Evolutionary conservation across 1,140 invertebrate genomes (phyloP), one percentile per base, ranked within the genome.

Genomic region (Atopsyche davidsoni): DNA sequence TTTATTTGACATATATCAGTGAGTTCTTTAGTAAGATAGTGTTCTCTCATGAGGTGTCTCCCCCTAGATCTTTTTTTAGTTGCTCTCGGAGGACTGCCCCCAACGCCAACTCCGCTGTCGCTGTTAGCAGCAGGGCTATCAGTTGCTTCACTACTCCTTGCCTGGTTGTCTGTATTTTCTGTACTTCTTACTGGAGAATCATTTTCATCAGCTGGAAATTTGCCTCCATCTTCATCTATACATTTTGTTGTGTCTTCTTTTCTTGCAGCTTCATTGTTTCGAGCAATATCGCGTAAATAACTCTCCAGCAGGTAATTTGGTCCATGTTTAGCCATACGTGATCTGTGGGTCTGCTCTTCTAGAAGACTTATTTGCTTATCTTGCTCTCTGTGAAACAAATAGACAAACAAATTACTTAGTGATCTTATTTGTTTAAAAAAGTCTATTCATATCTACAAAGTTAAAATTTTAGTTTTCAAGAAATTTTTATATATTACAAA

Each of bases 241-340:
- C 43, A 25, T 16, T 42, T 25, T 42, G 25, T 50, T 57, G 69
- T 69, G 53, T 75, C 68, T 10, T 60, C 62, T 10, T 56, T 54
- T 11, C 59, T 50, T 48, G 51, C 59, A 31, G 60, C 60, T 34
- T 69, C 67, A 39, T 61, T 46, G 45, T 55, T 36, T 38, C 46
- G 48, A 10, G 53, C 69, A 1, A 75, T 60, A 46, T 73, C 70
- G 36, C 72, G 59, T 4, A 89, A 67, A 61, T 90, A 91, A 0
- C 86, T 83, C 62, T 89, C 83, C 2, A 89, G 73, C 13, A 91
- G 73, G 64, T 91, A 91, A 66, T 91, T 87, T 28, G 81, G 81
- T 9, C 87, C 87, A 55, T 87, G 79, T 59, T 86, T 80, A 51
- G 82, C 77, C 64, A 85, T 80, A 34, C 87, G 69, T 42, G 51